phyloP scores from a whole-genome alignment of 2,113 vertebrate species.

The Rhinichthys klamathensis region DNA sequence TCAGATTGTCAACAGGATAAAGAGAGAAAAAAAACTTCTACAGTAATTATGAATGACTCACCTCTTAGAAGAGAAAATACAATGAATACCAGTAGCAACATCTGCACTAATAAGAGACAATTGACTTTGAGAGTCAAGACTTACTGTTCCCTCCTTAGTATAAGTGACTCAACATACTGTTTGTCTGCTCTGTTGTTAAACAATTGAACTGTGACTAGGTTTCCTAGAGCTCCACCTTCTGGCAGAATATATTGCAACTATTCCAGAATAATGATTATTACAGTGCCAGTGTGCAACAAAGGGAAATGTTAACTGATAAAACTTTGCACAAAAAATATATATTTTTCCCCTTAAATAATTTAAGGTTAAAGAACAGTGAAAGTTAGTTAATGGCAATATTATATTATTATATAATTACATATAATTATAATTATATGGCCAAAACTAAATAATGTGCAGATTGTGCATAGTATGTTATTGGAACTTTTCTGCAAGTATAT shows the following conservation, averaged over 20 bases:
- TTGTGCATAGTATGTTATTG: too few relatives aligned
- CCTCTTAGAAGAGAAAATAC: not conserved
- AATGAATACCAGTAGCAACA: constrained; percentile 1
- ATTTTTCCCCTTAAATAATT: too few relatives aligned
- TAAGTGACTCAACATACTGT: not conserved
- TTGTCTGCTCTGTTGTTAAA: not conserved
- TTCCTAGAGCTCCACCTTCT: constrained; percentile 8
- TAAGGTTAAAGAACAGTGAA: too few relatives aligned
- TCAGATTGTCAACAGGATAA: not conserved
- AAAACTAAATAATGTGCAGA: too few relatives aligned
- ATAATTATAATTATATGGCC: too few relatives aligned
- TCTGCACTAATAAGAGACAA: not conserved
- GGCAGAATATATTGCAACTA: not conserved
- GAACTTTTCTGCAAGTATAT: too few relatives aligned
- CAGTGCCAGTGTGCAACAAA: too few relatives aligned
- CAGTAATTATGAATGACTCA: not conserved
- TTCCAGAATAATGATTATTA: too few relatives aligned
- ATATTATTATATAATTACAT: too few relatives aligned
- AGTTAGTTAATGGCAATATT: too few relatives aligned
- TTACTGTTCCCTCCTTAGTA: not conserved
- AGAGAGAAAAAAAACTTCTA: not conserved
- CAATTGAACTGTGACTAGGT: not conserved
- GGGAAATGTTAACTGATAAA: too few relatives aligned
- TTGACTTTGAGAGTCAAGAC: not conserved
- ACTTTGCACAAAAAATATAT: too few relatives aligned